Conservation (phyloP, 1,140 invertebrate genomes). For the Lepidurus couesii region DNA sequence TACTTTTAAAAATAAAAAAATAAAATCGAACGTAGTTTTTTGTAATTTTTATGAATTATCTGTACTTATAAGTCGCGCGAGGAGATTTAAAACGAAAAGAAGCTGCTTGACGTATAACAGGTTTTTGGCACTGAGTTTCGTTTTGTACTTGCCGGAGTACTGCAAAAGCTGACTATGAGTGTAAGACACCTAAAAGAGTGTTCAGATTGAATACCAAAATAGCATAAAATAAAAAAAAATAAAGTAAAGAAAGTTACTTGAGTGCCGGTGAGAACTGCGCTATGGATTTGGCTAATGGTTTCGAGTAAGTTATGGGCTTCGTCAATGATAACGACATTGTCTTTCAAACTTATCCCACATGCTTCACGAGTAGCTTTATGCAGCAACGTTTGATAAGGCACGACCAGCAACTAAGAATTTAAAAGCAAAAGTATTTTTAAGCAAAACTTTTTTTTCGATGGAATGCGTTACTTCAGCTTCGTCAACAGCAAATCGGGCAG, state of each 20-base stretch:
- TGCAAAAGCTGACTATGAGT: slow-evolving; percentile 65
- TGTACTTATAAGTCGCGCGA: slow-evolving; percentile 60
- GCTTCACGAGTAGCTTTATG: slow-evolving; percentile 78
- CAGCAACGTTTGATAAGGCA: slow-evolving; percentile 82
- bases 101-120: slow-evolving; percentile 79
- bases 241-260: slow-evolving; percentile 46
- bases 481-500: slow-evolving; percentile 66
- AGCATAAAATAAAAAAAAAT: not conserved
- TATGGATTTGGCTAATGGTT: slow-evolving; percentile 80
- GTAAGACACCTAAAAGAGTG: slow-evolving; percentile 47
- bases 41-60: slow-evolving; percentile 32
- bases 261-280: slow-evolving; percentile 59
- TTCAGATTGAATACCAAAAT: not conserved
- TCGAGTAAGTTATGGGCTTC: slow-evolving; percentile 96
- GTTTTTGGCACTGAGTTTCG: slow-evolving; percentile 72
- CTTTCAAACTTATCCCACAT: slow-evolving; percentile 72
- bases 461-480: slow-evolving; percentile 62
- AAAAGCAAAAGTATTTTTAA: slow-evolving; percentile 25
- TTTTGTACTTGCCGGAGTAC: slow-evolving; percentile 71
- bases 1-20: not conserved
- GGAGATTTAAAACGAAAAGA: slow-evolving; percentile 67
- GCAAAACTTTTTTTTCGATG: not conserved
- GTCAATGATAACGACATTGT: slow-evolving; percentile 87
- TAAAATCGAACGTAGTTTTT: not conserved
- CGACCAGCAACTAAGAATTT: slow-evolving; percentile 55